A percentile compares a stretch with the other conserved stretches of the same genome.
Evolutionary conservation across 2,113 vertebrate species (phyloP).

Genomic region (Columba janthina): DNA sequence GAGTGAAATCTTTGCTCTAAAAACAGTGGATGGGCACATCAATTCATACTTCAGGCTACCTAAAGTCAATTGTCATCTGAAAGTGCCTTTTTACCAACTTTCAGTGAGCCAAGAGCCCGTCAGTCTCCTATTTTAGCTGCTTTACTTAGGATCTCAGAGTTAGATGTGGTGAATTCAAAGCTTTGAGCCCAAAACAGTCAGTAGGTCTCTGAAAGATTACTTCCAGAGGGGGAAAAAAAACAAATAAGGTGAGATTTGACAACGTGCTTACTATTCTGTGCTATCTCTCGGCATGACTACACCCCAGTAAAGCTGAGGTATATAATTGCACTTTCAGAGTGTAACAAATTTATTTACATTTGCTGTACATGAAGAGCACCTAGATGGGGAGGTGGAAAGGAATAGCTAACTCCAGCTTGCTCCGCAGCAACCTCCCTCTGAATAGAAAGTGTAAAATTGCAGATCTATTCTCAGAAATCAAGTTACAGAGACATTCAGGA

Average conservation of each 20-base stretch:
- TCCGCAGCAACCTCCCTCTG: neutral
- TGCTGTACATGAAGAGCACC: neutral
- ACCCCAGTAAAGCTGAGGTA: neutral
- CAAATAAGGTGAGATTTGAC: neutral
- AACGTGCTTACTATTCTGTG: neutral
- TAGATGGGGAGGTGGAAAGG: neutral
- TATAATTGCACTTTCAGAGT: neutral
- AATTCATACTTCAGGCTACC: neutral
- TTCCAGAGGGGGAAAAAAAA: neutral
- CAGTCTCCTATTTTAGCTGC: neutral
- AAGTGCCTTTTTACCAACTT: neutral
- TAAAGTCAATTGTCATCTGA: neutral
- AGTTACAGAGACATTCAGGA: neutral
- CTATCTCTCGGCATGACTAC: neutral
- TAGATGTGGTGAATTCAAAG: neutral
- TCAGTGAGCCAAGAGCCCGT: neutral
- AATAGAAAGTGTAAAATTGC: neutral
- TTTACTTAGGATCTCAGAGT: neutral
- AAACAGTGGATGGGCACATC: neutral
- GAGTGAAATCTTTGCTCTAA: neutral
- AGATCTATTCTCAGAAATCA: neutral
- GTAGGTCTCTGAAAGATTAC: neutral
- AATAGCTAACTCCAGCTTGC: neutral
- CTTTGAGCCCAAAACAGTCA: neutral
- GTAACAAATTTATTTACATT: neutral